Evolutionary conservation across 2,113 vertebrate species (phyloP).

Genomic region (Etheostoma cragini): DNA sequence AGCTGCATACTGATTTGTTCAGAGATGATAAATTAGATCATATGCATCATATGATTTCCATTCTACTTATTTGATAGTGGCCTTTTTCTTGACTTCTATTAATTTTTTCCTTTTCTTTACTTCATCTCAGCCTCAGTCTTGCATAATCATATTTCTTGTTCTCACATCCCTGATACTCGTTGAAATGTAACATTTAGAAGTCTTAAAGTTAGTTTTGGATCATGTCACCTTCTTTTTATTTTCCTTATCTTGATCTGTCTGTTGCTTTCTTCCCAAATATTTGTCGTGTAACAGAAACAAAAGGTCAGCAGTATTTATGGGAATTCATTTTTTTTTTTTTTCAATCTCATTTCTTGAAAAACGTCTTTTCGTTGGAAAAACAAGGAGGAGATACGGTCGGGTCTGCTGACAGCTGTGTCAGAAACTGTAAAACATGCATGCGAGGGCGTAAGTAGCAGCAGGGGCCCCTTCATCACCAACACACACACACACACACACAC

Average conservation of each 20-base stretch:
- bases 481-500: slow-evolving; percentile 26
- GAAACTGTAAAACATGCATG: slow-evolving; percentile 48
- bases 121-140: slow-evolving; percentile 16
- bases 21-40: slow-evolving; percentile 67
- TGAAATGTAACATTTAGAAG: slow-evolving; percentile 44
- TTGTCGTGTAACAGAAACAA: slow-evolving; percentile 52
- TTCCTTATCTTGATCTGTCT: slow-evolving; percentile 50
- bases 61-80: slow-evolving; percentile 38
- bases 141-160: slow-evolving; percentile 37
- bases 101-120: slow-evolving; percentile 5
- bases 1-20: slow-evolving; percentile 43
- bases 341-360: slow-evolving; percentile 30
- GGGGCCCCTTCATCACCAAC: not conserved
- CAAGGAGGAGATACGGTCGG: slow-evolving; percentile 5
- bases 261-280: slow-evolving; percentile 43
- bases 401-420: slow-evolving; percentile 52
- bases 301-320: slow-evolving; percentile 68
- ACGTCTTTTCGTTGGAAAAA: slow-evolving; percentile 25
- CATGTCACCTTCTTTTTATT: slow-evolving; percentile 38
- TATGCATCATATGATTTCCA: slow-evolving; percentile 44
- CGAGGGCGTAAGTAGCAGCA: slow-evolving; percentile 17
- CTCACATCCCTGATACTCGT: slow-evolving; percentile 14
- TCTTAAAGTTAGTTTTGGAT: slow-evolving; percentile 44
- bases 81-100: slow-evolving; percentile 15
- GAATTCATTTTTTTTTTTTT: slow-evolving; percentile 39